Evolutionary conservation across 2,113 vertebrate species (phyloP).

Genomic region (Perccottus glenii): DNA sequence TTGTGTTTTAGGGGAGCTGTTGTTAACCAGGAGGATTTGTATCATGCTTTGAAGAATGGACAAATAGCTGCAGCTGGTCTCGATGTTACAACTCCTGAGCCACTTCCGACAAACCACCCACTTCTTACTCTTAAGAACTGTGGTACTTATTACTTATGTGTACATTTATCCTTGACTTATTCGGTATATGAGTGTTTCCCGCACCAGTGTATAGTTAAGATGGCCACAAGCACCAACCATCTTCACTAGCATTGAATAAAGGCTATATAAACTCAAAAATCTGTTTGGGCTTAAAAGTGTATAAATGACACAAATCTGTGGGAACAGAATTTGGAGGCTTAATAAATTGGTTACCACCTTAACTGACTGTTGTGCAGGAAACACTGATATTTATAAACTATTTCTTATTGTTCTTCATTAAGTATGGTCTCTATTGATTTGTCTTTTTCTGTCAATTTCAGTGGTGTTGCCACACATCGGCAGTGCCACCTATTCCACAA

Average conservation of each 20-base stretch:
- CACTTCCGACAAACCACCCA: constrained; percentile 74
- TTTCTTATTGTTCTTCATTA: background rate
- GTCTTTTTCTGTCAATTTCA: constrained; percentile 37
- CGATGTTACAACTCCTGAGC: constrained; percentile 77
- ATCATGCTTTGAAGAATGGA: constrained; percentile 66
- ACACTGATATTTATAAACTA: background rate
- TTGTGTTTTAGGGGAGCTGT: constrained; percentile 67
- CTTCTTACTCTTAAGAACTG: constrained; percentile 80
- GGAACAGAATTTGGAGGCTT: no score
- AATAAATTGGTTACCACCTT: no score
- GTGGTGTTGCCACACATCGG: constrained; percentile 80
- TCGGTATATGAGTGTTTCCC: no score
- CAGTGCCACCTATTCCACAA: constrained; percentile 79
- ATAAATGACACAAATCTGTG: no score
- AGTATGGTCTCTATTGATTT: background rate
- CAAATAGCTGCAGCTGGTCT: constrained; percentile 75
- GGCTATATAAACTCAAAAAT: no score
- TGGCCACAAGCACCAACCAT: no score
- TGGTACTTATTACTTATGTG: constrained; percentile 43
- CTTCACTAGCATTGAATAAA: no score
- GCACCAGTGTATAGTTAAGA: no score
- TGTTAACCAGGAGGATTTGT: constrained; percentile 78
- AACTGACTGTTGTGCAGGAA: no score
- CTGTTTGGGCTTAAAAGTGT: no score
- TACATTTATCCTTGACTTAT: no score